Conservation (phyloP, 92 coral and sea anemone genomes). For the Porites rus region DNA sequence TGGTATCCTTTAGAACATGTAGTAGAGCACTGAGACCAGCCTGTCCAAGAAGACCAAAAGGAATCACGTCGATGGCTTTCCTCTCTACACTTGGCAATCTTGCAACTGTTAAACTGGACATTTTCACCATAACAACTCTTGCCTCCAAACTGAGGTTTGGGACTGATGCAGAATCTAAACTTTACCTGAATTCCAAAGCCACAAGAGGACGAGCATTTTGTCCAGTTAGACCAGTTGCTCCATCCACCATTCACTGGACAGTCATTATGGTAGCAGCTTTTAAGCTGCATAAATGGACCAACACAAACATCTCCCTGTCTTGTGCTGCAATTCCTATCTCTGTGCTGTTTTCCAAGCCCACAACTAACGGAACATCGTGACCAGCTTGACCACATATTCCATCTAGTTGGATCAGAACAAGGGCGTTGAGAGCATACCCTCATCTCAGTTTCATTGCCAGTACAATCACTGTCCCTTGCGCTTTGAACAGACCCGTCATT, state of each 20-base stretch:
- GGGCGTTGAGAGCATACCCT: constrained; percentile 75
- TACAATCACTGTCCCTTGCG: not conserved
- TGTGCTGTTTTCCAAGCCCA: constrained; percentile 73
- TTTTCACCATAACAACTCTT: constrained; percentile 66
- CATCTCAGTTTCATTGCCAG: constrained; percentile 28
- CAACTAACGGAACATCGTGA: constrained; percentile 74
- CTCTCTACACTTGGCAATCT: constrained; percentile 28
- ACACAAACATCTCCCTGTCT: constrained; percentile 46
- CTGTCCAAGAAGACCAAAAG: constrained; percentile 90
- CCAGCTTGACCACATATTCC: constrained; percentile 86
- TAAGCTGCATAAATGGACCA: constrained; percentile 58
- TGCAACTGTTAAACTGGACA: constrained; percentile 63
- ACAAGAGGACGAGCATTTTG: constrained; percentile 76
- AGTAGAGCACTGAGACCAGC: constrained; percentile 86
- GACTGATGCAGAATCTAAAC: constrained; percentile 69
- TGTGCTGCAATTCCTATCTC: constrained; percentile 65
- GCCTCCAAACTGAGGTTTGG: constrained; percentile 68
- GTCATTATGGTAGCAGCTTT: constrained; percentile 47
- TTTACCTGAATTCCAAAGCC: constrained; percentile 75
- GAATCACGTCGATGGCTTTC: constrained; percentile 64
- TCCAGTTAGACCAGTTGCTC: constrained; percentile 87
- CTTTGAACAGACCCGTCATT: constrained; percentile 5
- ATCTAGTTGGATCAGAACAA: constrained; percentile 59
- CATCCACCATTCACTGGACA: constrained; percentile 69
- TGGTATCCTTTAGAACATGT: constrained; percentile 84